A percentile compares a stretch with the other conserved stretches of the same genome.
Evolutionary conservation across 1,140 invertebrate species (phyloP).

Genomic region (Homalodisca vitripennis): DNA sequence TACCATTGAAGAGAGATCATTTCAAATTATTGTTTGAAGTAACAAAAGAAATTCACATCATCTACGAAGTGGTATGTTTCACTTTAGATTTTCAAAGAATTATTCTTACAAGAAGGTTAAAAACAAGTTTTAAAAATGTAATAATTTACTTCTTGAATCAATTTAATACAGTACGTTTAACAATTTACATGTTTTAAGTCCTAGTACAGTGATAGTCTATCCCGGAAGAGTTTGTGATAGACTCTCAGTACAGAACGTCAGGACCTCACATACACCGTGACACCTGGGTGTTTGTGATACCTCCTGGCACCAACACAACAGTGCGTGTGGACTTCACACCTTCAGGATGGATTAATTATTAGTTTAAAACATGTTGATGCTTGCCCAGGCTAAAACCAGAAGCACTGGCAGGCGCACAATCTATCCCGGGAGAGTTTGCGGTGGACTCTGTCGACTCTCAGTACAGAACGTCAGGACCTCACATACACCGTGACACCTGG

Average conservation of each 20-base stretch:
- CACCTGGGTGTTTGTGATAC: slow-evolving; percentile 41
- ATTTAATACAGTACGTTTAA: background rate
- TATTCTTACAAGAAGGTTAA: too few relatives aligned
- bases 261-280: slow-evolving; percentile 36
- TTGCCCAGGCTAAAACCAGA: slow-evolving; percentile 1
- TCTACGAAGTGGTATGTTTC: too few relatives aligned
- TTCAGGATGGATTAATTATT: slow-evolving; percentile 22
- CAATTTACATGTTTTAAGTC: too few relatives aligned
- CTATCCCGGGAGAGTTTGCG: slow-evolving; percentile 4
- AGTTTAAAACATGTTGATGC: background rate
- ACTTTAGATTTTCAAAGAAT: too few relatives aligned
- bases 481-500: slow-evolving; percentile 39
- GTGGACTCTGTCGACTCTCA: slow-evolving; percentile 11
- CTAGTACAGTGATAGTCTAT: background rate
- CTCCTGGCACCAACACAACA: slow-evolving; percentile 43
- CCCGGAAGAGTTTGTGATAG: slow-evolving; percentile 23
- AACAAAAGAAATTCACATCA: too few relatives aligned
- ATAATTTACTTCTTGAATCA: background rate
- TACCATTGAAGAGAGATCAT: too few relatives aligned
- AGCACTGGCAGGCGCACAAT: background rate
- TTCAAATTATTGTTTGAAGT: too few relatives aligned
- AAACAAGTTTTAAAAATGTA: too few relatives aligned
- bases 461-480: background rate
- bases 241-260: background rate
- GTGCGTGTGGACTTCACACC: slow-evolving; percentile 38